A percentile compares a stretch with the other conserved stretches of the same genome.
These are phyloP conservation scores for Sinocyclocheilus anshuiensis DNA, from an alignment of 2,113 vertebrate genomes.

Conservation along the genomic window DNA sequence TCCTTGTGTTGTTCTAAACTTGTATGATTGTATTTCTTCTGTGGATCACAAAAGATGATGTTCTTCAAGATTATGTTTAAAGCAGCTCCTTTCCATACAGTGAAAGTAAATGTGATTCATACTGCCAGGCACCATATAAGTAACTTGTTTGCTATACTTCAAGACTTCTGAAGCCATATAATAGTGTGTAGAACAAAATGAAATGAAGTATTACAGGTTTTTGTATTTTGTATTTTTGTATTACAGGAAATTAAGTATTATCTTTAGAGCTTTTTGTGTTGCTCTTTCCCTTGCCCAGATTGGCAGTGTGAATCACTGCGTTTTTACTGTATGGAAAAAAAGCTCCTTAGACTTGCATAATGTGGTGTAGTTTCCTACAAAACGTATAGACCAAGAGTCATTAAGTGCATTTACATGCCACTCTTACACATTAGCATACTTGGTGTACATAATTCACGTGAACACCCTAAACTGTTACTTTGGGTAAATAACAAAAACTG, in stretches of 20 bases:
- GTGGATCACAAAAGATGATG: background rate
- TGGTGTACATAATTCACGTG: too few species aligned
- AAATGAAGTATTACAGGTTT: background rate
- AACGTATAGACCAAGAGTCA: background rate
- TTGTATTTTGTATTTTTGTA: too few species aligned
- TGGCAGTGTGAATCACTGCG: background rate
- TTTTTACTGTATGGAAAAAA: background rate
- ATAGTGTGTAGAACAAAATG: too few species aligned
- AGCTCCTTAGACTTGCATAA: background rate
- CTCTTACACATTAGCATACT: background rate
- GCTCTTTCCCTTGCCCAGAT: background rate
- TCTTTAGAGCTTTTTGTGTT: background rate
- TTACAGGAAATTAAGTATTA: too few species aligned
- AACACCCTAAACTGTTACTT: too few species aligned
- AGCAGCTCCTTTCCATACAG: background rate
- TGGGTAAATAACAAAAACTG: background rate
- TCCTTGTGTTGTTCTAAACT: background rate
- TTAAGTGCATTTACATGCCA: background rate
- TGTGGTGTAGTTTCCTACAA: background rate
- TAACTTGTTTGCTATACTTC: background rate
- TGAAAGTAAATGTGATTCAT: background rate
- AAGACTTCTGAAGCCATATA: background rate
- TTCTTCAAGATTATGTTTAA: background rate
- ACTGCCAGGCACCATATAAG: background rate
- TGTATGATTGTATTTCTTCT: background rate